phyloP scores from a whole-genome alignment of 2,888 invertebrate species.

The Drosophila borealis region DNA sequence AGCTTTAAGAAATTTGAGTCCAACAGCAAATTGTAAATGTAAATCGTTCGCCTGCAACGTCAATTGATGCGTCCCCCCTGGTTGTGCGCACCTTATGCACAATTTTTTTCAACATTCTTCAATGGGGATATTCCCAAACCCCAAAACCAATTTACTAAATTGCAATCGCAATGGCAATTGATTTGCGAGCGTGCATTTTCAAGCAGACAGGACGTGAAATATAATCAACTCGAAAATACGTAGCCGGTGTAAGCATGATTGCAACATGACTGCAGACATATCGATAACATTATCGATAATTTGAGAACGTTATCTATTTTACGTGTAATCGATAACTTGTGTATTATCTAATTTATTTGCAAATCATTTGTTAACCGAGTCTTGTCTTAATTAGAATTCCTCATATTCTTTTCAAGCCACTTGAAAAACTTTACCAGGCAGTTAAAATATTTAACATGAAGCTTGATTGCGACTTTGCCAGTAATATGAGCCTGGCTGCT shows the following conservation, averaged over 20 bases:
- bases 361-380: too few species aligned
- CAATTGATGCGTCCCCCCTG: slow-evolving; percentile 45
- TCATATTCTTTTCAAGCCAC: too few species aligned
- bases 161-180: slow-evolving; percentile 66
- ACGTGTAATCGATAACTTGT: too few species aligned
- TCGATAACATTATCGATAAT: background rate
- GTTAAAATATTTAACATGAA: background rate
- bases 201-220: slow-evolving; percentile 20
- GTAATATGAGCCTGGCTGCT: too few species aligned
- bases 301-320: background rate
- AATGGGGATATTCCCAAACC: slow-evolving; percentile 1
- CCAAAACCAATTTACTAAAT: slow-evolving; percentile 75
- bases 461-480: too few species aligned
- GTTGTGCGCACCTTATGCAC: slow-evolving; percentile 27
- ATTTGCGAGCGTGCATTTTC: slow-evolving; percentile 53
- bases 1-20: slow-evolving; percentile 26
- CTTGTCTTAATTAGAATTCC: too few species aligned
- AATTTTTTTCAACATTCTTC: slow-evolving; percentile 4
- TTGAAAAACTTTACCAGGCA: background rate
- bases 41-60: slow-evolving; percentile 47
- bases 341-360: too few species aligned
- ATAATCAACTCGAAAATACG: slow-evolving; percentile 13
- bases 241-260: background rate
- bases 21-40: slow-evolving; percentile 49
- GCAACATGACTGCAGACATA: too few species aligned